Base-by-base conservation (phyloP, 2,113 vertebrate species). In the Chrysemys picta region DNA sequence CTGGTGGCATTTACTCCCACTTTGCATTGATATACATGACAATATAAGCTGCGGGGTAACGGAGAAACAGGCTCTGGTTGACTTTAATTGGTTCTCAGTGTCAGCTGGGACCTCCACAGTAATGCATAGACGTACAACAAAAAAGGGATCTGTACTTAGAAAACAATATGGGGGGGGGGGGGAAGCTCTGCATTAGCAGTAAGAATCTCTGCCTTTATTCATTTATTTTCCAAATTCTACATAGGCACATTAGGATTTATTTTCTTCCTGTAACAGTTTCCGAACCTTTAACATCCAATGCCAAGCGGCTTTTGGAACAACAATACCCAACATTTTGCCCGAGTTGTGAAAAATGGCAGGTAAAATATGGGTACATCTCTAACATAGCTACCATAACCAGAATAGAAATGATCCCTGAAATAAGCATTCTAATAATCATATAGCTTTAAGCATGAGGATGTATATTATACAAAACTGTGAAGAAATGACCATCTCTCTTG, bases 141-240 rank as follows among this genome's bases (percentile, higher is more conserved):
- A 76, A 25, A 38, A 42, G 38, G n/a, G 81, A 24, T 2, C 6
- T 21, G 45, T 69, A 72, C 72, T 88, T 22, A 25, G 16, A 8
- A 59, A 88, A 53, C 27, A 69, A 69, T 1, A n/a, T 1, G 5
- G 45, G 6, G 42, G 42, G n/a, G n/a, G n/a, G n/a, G 45, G 45
- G 45, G 45, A 45, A 11, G 1, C 14, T 29, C 52, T 3, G 19
- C 22, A 0, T 21, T 5, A 50, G 54, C 4, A 56, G 65, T 72
- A 72, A 38, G 19, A 72, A 72, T 38, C 35, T 12, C 10, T 75
- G 42, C 10, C 6, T 10, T 25, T 49, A 59, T 42, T 21, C 21
- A 54, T 54, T 59, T 1, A 29, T 8, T 91, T 86, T 54, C 29
- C 52, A 72, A 27, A 6, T 5, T 25, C 79, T 53, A 2, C 21